Percentiles rank a stretch among this genome's conserved stretches.
These are phyloP conservation scores for Anguilla marmorata DNA, from an alignment of 2,797 vertebrate species.

Conservation along the genomic window DNA sequence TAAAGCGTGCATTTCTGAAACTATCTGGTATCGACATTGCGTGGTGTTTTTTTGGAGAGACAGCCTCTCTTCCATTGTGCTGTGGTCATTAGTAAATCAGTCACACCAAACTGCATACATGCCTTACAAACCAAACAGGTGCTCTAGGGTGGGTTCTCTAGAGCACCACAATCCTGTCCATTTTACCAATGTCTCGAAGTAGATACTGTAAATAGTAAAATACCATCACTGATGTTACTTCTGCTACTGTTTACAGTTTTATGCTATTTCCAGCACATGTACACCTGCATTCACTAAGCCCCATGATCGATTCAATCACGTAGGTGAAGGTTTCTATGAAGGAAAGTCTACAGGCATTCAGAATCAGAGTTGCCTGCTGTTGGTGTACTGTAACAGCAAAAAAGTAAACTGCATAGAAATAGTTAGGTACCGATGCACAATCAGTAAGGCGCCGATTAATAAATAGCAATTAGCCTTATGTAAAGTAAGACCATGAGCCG, in stretches of 20 bases:
- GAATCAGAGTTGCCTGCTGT: not conserved
- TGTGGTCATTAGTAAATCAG: not conserved
- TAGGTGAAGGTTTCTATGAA: not conserved
- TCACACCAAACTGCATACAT: not conserved
- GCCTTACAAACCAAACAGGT: not conserved
- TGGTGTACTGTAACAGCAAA: not conserved
- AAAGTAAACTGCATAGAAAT: not conserved
- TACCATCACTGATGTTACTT: not conserved
- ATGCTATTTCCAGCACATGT: not conserved
- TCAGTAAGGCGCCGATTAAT: not conserved
- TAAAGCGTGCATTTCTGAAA: not conserved
- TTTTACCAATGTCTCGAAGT: not conserved
- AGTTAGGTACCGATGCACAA: not conserved
- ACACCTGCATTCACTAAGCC: not conserved
- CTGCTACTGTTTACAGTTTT: not conserved
- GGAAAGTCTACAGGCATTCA: not conserved
- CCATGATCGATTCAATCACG: not conserved
- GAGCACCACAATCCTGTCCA: not conserved
- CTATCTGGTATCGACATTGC: not conserved
- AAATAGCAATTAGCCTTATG: not conserved
- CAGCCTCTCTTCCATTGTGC: not conserved
- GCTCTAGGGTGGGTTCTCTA: not conserved
- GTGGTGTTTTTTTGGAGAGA: not conserved
- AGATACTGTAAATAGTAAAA: not conserved
- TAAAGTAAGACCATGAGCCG: not conserved